Evolutionary conservation across 2,797 vertebrate species (phyloP).

Genomic region (Siniperca undulata): DNA sequence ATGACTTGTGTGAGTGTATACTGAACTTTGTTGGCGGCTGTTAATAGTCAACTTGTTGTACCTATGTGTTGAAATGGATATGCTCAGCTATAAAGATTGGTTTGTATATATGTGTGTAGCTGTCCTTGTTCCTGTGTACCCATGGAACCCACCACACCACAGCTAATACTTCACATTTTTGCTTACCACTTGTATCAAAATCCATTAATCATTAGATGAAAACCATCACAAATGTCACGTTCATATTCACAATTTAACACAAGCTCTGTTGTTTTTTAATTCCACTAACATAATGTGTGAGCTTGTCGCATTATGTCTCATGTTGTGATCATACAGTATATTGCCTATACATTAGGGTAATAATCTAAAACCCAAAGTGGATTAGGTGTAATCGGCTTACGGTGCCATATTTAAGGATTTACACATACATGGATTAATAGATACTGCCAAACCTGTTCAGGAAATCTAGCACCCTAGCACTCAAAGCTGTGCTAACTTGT

Average conservation of each 20-base stretch:
- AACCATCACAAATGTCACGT: not conserved
- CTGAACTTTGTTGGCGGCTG: slow-evolving; percentile 23
- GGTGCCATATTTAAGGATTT: slow-evolving; percentile 67
- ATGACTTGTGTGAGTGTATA: slow-evolving; percentile 13
- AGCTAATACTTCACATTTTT: not conserved
- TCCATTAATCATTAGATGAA: not conserved
- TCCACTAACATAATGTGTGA: slow-evolving; percentile 54
- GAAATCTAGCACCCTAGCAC: slow-evolving; percentile 50
- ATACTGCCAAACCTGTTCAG: slow-evolving; percentile 54
- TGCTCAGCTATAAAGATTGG: not conserved
- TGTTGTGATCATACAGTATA: slow-evolving; percentile 65
- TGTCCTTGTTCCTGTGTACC: slow-evolving; percentile 1
- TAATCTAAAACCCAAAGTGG: slow-evolving; percentile 70
- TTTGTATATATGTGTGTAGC: slow-evolving; percentile 3
- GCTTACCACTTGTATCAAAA: not conserved
- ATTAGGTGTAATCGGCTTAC: slow-evolving; percentile 79
- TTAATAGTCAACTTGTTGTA: slow-evolving; percentile 28
- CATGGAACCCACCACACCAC: slow-evolving; percentile 4
- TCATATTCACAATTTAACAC: not conserved
- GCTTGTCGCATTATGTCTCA: slow-evolving; percentile 67
- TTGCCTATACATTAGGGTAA: slow-evolving; percentile 76
- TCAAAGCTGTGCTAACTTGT: slow-evolving; percentile 39
- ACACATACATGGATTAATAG: slow-evolving; percentile 62
- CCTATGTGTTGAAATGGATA: slow-evolving; percentile 14
- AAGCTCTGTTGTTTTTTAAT: slow-evolving; percentile 6